phyloP scores from a whole-genome alignment of 2,113 vertebrate genomes.

The Scortum barcoo region DNA sequence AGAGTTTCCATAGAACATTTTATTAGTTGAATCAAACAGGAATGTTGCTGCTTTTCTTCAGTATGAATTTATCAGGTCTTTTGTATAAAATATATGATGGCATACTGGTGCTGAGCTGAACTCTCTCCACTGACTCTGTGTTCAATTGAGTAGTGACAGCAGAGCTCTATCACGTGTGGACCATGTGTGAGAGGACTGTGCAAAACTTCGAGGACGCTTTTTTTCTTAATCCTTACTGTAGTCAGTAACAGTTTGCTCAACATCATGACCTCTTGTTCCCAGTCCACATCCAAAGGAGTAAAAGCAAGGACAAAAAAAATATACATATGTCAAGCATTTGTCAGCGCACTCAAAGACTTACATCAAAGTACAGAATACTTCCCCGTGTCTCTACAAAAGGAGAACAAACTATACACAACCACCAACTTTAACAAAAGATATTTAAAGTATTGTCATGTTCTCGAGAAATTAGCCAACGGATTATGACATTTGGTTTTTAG shows the following conservation, averaged over 20 bases:
- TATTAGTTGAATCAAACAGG: no score
- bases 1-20: background rate
- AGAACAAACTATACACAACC: background rate
- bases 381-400: background rate
- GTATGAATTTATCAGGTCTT: background rate
- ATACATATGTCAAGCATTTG: background rate
- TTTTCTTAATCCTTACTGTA: background rate
- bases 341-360: background rate
- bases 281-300: background rate
- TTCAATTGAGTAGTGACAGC: background rate
- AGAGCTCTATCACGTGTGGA: background rate
- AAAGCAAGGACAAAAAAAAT: background rate
- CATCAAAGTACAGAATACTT: background rate
- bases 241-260: slow-evolving; percentile 14
- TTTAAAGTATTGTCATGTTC: background rate
- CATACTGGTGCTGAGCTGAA: background rate
- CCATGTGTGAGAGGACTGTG: background rate
- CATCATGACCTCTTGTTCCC: background rate
- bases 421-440: background rate
- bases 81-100: background rate
- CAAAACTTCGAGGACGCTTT: background rate
- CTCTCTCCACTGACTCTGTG: background rate
- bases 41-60: background rate
- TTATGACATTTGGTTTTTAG: background rate
- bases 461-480: background rate